Evolutionary conservation across 2,113 vertebrate species (phyloP), one percentile per base, ranked within the genome.

Genomic region (Corythoichthys haematopterus): DNA sequence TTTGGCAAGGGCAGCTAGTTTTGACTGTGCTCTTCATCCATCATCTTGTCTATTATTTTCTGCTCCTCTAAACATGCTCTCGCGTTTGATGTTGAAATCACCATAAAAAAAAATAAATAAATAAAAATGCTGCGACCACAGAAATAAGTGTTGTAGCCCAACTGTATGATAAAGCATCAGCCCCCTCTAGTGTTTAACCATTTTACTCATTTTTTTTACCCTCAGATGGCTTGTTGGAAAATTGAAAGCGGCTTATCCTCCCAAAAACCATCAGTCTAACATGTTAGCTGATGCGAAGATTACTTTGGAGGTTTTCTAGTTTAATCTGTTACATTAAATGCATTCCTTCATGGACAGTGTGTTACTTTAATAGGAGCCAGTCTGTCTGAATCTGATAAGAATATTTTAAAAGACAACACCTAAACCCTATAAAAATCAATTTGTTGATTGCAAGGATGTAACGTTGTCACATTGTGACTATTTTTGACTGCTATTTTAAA

Each of bases 141-240:
- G 51, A 65, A 66, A 70, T 51, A 60, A 55, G 2, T 28, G 20
- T 28, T 20, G 6, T 45, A 55, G 3, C 50, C 10, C 1, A 16
- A 56, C 51, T 61, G 52, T 36, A 3, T 1, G 65, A 45, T 73
- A 80, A 87, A 67, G 60, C 83, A 76, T 80, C 60, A 86, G 80
- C 87, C 68, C 87, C 86, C 84, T 84, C 88, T 85, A 82, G 85
- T 83, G 88, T 37, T 5, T 8, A 10, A 2, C 69, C 8, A 35
- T 45, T 10, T 20, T 14, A 11, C 35, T 2, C 45, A n/a, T 12
- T 43, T 16, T 37, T 15, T 37, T n/a, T 38, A 51, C 52, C 35
- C 13, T 69, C 33, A n/a, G 5, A 38, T 68, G 37, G 38, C 51
- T 53, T 40, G 48, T 48, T 64, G 40, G 43, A 36, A 57, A 35